Evolutionary conservation across 2,113 vertebrate genomes (phyloP).

Genomic region (Pampusana beccarii): DNA sequence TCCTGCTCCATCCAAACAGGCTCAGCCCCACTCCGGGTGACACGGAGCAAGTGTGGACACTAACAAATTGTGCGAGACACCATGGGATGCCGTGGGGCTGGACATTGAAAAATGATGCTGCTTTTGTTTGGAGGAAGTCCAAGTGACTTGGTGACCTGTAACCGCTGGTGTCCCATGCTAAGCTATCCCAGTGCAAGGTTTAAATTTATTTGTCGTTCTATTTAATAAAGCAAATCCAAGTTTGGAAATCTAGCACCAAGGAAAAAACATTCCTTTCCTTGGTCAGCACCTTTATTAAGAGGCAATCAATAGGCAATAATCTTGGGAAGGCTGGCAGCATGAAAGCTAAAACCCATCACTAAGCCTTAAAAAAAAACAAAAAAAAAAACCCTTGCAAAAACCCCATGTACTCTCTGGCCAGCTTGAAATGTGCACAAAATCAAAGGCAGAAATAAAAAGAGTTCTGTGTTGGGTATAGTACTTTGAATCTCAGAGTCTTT

Average conservation of each 20-base stretch:
- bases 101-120: constrained; percentile 8
- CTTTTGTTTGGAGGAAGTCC: constrained; percentile 55
- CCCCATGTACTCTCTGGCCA: constrained; percentile 43
- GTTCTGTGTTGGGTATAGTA: constrained; percentile 68
- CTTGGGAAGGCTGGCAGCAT: constrained; percentile 50
- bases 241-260: background rate
- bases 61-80: background rate
- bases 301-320: constrained; percentile 67
- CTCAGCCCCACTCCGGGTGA: rapidly evolving
- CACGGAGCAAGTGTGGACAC: constrained; percentile 11
- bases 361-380: background rate
- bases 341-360: constrained; percentile 37
- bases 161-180: background rate
- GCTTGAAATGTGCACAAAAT: constrained; percentile 72
- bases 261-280: background rate
- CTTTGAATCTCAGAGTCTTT: constrained; percentile 69
- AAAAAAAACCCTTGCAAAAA: constrained; percentile 24
- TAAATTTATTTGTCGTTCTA: constrained; percentile 33
- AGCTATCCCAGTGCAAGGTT: background rate
- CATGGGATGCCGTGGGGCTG: background rate
- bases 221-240: background rate
- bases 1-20: background rate
- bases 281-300: constrained; percentile 58
- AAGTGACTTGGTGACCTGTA: constrained; percentile 47
- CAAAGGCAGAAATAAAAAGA: constrained; percentile 69